Conservation (phyloP, 2,113 vertebrate genomes). For the Silurus asotus region DNA sequence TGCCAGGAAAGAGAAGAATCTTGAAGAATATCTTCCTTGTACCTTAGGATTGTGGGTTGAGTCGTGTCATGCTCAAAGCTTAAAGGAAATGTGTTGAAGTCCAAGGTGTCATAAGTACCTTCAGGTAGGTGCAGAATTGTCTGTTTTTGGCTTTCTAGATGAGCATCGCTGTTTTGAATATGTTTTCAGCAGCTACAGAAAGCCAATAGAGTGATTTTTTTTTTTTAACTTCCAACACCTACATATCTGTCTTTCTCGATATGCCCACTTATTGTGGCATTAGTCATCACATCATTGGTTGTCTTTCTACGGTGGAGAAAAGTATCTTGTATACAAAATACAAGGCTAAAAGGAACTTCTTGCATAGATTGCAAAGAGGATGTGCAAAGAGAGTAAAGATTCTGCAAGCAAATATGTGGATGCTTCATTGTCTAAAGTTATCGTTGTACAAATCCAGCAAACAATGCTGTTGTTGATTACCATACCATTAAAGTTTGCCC, state of each 20-base stretch:
- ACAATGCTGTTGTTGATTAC: neutral
- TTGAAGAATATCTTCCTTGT: neutral
- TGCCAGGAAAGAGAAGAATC: neutral
- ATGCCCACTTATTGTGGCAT: neutral
- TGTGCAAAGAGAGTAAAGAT: neutral
- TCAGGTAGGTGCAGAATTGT: neutral
- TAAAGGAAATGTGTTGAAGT: neutral
- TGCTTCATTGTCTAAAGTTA: neutral
- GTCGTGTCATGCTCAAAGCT: neutral
- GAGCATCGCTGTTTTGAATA: neutral
- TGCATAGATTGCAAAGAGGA: neutral
- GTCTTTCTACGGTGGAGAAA: neutral
- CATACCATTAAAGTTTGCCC: neutral
- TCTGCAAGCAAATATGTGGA: neutral
- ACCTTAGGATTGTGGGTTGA: neutral
- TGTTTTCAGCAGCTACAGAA: conserved; percentile 1
- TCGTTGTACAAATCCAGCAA: neutral
- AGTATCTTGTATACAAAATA: neutral
- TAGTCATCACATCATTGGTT: neutral
- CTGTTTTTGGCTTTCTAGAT: conserved; percentile 2
- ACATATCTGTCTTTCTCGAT: conserved; percentile 1
- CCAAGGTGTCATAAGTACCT: neutral
- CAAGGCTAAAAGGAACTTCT: neutral
- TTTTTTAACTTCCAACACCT: neutral
- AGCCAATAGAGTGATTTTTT: neutral